Evolutionary conservation across 2,888 invertebrate species (phyloP), one percentile per base, ranked within the genome.

Genomic region (Agapostemon virescens): DNA sequence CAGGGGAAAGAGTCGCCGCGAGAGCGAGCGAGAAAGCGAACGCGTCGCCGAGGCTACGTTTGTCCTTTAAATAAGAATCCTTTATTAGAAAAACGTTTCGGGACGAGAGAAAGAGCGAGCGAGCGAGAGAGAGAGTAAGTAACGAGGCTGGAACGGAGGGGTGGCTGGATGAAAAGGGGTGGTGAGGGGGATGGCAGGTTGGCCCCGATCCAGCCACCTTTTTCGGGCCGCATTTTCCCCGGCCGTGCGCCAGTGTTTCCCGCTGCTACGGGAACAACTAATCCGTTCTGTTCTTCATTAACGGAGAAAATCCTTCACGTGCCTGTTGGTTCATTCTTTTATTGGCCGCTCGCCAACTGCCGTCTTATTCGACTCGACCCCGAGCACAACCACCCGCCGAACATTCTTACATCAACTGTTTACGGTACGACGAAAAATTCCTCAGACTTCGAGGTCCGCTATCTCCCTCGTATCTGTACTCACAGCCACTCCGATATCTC

Each of bases 251-350:
- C 77, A 73, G 74, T 79, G 79, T 77, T 79, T 74, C 33, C 61
- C 68, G 69, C 82, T 69, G 66, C 77, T 42, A 64, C 55, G 49
- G 58, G 74, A 81, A 83, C 84, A 71, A 77, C 84, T 84, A 84
- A 84, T 84, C 84, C 76, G 69, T 79, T 84, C 77, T 72, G 81
- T 81, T 84, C 81, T 84, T 84, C 84, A 79, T 84, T 84, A 84
- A 84, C 63, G 74, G 70, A 74, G 81, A 84, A 79, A 84, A 84
- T 84, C 84, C 77, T 72, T 81, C 84, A 77, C 84, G 81, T 79
- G 79, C 68, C 67, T 20, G 55, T 15, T 30, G 64, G 75, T 79
- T 77, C 84, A 58, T 84, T 79, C 76, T 72, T 74, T 71, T 74
- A 70, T 82, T 84, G 84, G 84, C 77, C 63, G 20, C 13, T 23